phyloP scores from a whole-genome alignment of 2,113 vertebrate species.

The Synchiropus splendidus region DNA sequence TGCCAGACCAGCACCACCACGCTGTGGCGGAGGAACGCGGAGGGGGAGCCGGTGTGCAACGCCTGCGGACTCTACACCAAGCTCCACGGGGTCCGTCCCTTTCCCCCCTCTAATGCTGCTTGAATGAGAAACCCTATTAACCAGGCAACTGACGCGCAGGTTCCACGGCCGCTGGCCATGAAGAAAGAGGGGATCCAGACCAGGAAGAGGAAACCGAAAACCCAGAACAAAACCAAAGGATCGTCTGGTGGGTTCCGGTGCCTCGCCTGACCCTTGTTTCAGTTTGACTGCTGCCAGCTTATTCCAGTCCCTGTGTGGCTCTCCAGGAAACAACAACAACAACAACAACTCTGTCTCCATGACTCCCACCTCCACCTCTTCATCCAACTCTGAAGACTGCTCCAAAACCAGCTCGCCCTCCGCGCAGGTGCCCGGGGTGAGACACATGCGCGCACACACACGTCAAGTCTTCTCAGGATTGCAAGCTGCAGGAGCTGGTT shows the following conservation, averaged over 20 bases:
- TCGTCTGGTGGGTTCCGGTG: constrained; percentile 76
- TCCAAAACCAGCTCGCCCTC: constrained; percentile 86
- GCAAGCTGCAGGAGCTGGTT: no score
- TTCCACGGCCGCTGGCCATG: constrained; percentile 95
- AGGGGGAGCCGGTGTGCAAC: constrained; percentile 96
- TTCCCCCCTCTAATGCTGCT: not conserved
- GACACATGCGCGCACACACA: no score
- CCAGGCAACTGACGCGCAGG: no score
- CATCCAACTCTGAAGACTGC: constrained; percentile 91
- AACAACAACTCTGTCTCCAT: constrained; percentile 79
- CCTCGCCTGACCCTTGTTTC: no score
- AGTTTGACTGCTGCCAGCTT: not conserved
- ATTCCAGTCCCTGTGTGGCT: not conserved
- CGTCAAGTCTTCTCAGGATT: no score
- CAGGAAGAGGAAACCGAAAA: constrained; percentile 98
- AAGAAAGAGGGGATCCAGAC: constrained; percentile 99
- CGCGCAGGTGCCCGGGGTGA: constrained; percentile 80
- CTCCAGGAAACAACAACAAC: constrained; percentile 75
- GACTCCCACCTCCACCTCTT: constrained; percentile 96
- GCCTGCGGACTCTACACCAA: constrained; percentile 98
- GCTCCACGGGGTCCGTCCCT: constrained; percentile 80
- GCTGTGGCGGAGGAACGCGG: constrained; percentile 93
- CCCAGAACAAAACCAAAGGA: constrained; percentile 86
- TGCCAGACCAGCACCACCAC: constrained; percentile 97
- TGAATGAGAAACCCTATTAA: no score